Conservation (phyloP, 1,140 invertebrate species). For the Bombus waltoni region DNA sequence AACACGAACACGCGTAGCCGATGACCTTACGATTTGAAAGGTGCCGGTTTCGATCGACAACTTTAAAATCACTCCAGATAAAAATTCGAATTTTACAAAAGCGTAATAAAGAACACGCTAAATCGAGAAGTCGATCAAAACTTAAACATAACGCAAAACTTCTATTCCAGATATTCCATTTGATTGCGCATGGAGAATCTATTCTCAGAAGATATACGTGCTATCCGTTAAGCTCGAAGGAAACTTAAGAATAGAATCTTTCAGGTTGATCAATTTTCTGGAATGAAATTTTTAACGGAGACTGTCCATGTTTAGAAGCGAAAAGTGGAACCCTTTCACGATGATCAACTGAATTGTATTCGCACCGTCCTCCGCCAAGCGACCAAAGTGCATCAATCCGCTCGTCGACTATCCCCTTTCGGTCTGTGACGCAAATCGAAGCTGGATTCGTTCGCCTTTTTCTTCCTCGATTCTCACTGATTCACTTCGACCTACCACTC, state of each 20-base stretch:
- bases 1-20: not conserved
- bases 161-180: not conserved
- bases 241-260: not conserved
- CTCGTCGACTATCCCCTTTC: conserved; percentile 5
- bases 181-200: not conserved
- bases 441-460: conserved; percentile 33
- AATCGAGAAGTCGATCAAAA: not conserved
- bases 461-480: conserved; percentile 45
- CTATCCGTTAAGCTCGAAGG: not conserved
- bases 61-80: too few relatives aligned
- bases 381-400: conserved; percentile 5
- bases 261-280: not conserved
- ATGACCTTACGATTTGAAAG: not conserved
- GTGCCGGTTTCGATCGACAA: not conserved
- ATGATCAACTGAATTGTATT: not conserved
- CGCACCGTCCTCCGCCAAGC: not conserved
- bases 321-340: not conserved
- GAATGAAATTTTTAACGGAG: not conserved
- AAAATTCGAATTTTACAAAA: not conserved
- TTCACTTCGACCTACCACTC: not conserved
- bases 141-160: not conserved
- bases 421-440: conserved; percentile 36
- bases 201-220: not conserved
- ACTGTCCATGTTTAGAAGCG: not conserved
- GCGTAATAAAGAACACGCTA: not conserved